These are phyloP conservation scores for Drosophila quinaria DNA, from an alignment of 2,888 invertebrate genomes.

Conservation along the genomic window DNA sequence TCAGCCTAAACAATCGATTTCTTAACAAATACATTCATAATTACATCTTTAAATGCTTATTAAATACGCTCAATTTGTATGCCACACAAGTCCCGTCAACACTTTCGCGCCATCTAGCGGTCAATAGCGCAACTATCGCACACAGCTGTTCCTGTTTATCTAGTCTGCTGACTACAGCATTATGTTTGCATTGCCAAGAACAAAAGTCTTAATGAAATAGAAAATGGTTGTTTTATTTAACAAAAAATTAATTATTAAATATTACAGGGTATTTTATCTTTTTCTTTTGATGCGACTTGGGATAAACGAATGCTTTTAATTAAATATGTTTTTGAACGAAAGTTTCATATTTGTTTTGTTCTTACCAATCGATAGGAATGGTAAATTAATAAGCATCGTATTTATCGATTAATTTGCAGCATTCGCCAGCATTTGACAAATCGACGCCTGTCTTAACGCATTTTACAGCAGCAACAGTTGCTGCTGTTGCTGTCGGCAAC, in stretches of 20 bases:
- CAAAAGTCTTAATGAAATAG: not conserved
- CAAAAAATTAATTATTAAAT: too few species aligned
- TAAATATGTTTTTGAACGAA: too few species aligned
- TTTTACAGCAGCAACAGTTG: slow-evolving; percentile 29
- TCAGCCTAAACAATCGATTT: slow-evolving; percentile 36
- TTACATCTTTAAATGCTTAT: slow-evolving; percentile 37
- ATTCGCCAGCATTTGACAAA: slow-evolving; percentile 44
- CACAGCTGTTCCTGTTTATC: slow-evolving; percentile 24
- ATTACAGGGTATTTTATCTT: too few species aligned
- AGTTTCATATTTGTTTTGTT: too few species aligned
- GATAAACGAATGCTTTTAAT: too few species aligned
- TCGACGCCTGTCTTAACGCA: slow-evolving; percentile 47
- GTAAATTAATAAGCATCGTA: slow-evolving; percentile 2
- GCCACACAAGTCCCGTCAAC: not conserved
- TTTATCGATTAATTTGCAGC: not conserved
- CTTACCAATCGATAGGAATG: not conserved
- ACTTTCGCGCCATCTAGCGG: slow-evolving; percentile 38
- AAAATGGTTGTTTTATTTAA: not conserved
- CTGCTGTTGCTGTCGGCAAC: slow-evolving; percentile 34
- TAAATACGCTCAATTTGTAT: not conserved
- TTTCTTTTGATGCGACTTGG: too few species aligned
- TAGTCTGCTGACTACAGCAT: slow-evolving; percentile 5
- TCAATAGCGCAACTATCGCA: not conserved
- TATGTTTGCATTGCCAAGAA: not conserved
- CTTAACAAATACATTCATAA: slow-evolving; percentile 41